Conservation (phyloP, 2,113 vertebrate genomes). For the Psilopsiagon aurifrons region DNA sequence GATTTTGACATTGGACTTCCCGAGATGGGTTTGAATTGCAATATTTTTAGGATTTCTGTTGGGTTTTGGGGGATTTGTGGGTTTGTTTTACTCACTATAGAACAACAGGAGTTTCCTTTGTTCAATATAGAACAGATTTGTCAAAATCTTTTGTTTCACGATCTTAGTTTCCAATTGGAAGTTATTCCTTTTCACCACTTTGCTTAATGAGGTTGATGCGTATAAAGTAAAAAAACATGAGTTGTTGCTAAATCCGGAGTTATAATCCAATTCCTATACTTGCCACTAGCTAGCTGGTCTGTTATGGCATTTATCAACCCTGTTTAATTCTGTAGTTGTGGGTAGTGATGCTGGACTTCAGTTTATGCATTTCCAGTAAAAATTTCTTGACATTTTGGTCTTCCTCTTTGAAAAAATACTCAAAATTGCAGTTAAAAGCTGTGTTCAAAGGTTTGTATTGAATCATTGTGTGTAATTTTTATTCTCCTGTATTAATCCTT, state of each 20-base stretch:
- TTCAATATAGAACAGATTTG: not conserved
- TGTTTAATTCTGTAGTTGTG: not conserved
- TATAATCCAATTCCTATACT: not conserved
- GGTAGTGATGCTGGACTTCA: not conserved
- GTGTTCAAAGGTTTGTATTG: accelerated
- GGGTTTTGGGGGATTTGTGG: accelerated
- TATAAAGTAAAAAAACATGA: not conserved
- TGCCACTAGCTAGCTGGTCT: not conserved
- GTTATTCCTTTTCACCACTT: not conserved
- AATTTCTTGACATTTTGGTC: not conserved
- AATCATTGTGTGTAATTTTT: not conserved
- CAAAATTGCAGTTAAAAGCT: not conserved
- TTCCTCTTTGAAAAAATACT: not conserved
- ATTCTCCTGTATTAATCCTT: not conserved
- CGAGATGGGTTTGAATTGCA: not conserved
- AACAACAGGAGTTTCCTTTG: not conserved
- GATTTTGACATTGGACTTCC: not conserved
- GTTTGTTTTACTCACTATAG: not conserved
- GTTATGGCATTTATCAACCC: not conserved
- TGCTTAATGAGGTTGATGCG: not conserved
- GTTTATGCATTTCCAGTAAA: not conserved
- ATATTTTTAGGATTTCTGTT: not conserved
- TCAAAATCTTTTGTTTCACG: not conserved
- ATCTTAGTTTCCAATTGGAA: not conserved
- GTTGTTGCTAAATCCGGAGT: not conserved